Conservation (phyloP, 2,888 invertebrate species). For the Protula sp. region DNA sequence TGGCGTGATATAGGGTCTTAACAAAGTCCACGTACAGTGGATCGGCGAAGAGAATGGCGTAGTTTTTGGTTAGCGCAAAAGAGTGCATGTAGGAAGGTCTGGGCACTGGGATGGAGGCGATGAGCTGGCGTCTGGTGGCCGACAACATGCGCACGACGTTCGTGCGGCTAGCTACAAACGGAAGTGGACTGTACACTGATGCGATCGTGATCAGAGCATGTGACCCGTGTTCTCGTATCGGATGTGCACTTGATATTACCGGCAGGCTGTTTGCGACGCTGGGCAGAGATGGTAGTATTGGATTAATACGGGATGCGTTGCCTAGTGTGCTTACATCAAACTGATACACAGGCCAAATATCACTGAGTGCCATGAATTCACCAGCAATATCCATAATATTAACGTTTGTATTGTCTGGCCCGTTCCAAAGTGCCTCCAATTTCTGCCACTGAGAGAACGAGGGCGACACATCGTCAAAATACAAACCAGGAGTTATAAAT, state of each 20-base stretch:
- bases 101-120: slow-evolving; percentile 36
- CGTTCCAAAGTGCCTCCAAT: slow-evolving; percentile 32
- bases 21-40: slow-evolving; percentile 38
- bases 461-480: slow-evolving; percentile 38
- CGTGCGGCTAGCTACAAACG: slow-evolving; percentile 29
- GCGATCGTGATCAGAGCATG: slow-evolving; percentile 35
- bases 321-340: slow-evolving; percentile 25
- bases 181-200: slow-evolving; percentile 34
- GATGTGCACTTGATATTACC: slow-evolving; percentile 42
- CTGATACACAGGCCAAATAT: slow-evolving; percentile 43
- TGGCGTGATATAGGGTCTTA: slow-evolving; percentile 34
- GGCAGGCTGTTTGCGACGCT: slow-evolving; percentile 26
- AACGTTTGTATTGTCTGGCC: slow-evolving; percentile 47
- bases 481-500: slow-evolving; percentile 38
- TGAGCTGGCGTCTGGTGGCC: slow-evolving; percentile 28
- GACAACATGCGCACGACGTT: slow-evolving; percentile 35
- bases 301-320: slow-evolving; percentile 22
- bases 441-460: slow-evolving; percentile 32
- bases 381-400: slow-evolving; percentile 29
- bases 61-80: slow-evolving; percentile 38
- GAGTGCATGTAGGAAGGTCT: slow-evolving; percentile 47
- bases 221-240: slow-evolving; percentile 39
- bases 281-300: slow-evolving; percentile 15
- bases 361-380: slow-evolving; percentile 35
- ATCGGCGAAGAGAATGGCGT: slow-evolving; percentile 38